Percentiles rank a stretch among this genome's conserved stretches.
Conservation (phyloP, 2,113 vertebrate species). For the Aspidoscelis tigris region DNA sequence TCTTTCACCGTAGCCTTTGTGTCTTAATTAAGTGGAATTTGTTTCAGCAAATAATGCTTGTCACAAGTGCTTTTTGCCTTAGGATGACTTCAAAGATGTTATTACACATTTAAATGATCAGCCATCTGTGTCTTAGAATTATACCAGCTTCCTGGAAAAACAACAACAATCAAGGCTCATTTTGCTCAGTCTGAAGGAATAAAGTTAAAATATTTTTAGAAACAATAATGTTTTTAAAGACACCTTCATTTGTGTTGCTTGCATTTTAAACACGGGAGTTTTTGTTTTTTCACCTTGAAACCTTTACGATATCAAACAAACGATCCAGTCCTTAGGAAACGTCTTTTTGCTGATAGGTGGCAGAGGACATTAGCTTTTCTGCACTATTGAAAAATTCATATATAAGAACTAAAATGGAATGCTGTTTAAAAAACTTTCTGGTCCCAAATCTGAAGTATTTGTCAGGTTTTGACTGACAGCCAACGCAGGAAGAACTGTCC, state of each 20-base stretch:
- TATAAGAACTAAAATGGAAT: no score
- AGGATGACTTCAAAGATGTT: constrained; percentile 54
- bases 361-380: not conserved
- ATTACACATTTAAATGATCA: constrained; percentile 59
- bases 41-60: constrained; percentile 61
- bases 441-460: no score
- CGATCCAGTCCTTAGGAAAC: not conserved
- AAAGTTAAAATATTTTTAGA: constrained; percentile 40
- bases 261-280: not conserved
- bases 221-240: not conserved
- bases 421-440: no score
- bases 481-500: no score
- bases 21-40: constrained; percentile 68
- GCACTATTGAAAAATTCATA: not conserved
- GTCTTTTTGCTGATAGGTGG: no score
- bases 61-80: constrained; percentile 55
- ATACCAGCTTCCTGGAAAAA: constrained; percentile 20
- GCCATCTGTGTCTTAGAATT: constrained; percentile 58
- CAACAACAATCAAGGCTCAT: not conserved
- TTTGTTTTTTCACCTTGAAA: not conserved
- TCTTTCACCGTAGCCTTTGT: constrained; percentile 47
- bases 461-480: no score
- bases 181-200: constrained; percentile 30
- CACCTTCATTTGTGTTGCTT: not conserved
- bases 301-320: not conserved